Evolutionary conservation across 2,888 invertebrate species (phyloP).

Genomic region (Dendrolimus houi): DNA sequence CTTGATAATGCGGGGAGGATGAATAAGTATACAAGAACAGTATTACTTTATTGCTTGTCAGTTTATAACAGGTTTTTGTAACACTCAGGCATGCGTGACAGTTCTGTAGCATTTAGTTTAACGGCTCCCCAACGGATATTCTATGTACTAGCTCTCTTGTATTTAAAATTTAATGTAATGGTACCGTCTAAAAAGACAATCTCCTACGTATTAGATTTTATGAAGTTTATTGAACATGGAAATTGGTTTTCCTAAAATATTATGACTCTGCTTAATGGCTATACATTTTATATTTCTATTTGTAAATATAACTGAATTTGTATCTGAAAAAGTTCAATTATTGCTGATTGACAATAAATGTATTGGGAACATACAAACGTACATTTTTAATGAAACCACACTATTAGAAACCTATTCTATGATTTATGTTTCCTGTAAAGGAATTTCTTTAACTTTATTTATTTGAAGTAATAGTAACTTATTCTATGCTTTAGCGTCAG

Average conservation of each 20-base stretch:
- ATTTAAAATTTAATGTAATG: background rate
- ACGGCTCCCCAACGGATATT: conserved; percentile 3
- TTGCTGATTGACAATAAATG: background rate
- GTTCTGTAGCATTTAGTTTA: conserved; percentile 8
- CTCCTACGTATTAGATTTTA: background rate
- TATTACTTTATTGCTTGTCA: conserved; percentile 26
- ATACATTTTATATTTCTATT: background rate
- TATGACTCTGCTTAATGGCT: background rate
- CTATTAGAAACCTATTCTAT: too few species aligned
- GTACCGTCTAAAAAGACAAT: background rate
- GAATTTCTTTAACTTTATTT: too few species aligned
- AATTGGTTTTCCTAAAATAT: background rate
- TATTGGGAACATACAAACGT: background rate
- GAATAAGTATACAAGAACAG: conserved; percentile 25
- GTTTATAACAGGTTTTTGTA: conserved; percentile 11
- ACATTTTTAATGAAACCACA: background rate
- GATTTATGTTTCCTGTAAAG: too few species aligned
- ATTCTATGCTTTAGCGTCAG: too few species aligned
- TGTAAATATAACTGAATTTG: background rate
- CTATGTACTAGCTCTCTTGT: conserved; percentile 4
- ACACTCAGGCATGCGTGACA: conserved; percentile 12
- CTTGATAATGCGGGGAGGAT: conserved; percentile 22
- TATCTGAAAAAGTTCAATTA: background rate
- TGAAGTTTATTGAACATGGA: background rate
- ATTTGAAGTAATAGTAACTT: too few species aligned